Percentiles rank a stretch among this genome's conserved stretches.
phyloP scores from a whole-genome alignment of 2,797 vertebrate genomes.

The Hapalemur alaotrensis region DNA sequence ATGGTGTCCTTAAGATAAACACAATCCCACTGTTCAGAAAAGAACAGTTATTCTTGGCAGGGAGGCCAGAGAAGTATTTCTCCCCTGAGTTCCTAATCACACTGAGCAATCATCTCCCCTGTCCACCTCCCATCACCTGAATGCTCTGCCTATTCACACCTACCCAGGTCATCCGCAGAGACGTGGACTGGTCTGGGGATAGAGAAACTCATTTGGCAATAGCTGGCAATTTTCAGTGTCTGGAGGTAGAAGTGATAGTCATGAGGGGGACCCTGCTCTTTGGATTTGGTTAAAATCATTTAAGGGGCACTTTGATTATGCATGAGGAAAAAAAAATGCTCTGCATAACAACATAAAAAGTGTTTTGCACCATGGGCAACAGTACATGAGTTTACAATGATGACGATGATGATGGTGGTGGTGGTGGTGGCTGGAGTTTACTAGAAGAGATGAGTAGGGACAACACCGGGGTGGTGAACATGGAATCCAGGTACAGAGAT shows the following conservation, averaged over 20 bases:
- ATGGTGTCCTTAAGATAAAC: neutral
- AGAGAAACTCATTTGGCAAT: neutral
- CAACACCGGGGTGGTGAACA: neutral
- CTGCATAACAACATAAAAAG: neutral
- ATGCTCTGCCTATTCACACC: no score
- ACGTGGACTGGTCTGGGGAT: neutral
- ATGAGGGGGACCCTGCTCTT: neutral
- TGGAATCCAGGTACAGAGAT: neutral
- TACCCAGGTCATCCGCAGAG: neutral
- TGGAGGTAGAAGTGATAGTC: neutral
- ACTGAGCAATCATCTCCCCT: neutral
- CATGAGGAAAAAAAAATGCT: neutral
- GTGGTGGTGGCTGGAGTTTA: neutral
- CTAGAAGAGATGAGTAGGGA: neutral
- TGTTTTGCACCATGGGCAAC: neutral
- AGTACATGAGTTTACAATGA: neutral
- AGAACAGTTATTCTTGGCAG: neutral
- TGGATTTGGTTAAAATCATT: neutral
- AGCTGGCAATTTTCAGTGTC: neutral
- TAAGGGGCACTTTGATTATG: neutral
- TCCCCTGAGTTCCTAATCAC: neutral
- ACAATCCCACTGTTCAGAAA: neutral
- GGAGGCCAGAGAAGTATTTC: neutral
- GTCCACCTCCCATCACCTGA: neutral
- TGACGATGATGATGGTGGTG: no score